Conservation (phyloP, 2,888 invertebrate species). For the Cephus spinipes region DNA sequence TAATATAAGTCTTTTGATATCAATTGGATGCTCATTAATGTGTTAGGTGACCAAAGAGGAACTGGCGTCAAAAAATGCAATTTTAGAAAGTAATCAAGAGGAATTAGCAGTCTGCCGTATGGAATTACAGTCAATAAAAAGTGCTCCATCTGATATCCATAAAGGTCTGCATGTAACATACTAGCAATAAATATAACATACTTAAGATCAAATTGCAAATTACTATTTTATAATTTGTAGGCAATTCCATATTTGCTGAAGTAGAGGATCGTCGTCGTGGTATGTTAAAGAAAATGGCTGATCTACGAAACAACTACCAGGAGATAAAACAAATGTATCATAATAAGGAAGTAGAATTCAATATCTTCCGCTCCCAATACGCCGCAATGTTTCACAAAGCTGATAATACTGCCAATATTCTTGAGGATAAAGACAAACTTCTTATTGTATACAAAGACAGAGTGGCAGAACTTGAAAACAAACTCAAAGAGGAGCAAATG, state of each 20-base stretch:
- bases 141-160: conserved; percentile 30
- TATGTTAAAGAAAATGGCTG: conserved; percentile 42
- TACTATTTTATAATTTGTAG: conserved; percentile 23
- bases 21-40: not conserved
- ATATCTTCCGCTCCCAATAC: conserved; percentile 41
- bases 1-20: not conserved
- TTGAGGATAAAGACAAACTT: conserved; percentile 41
- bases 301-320: conserved; percentile 38
- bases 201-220: not conserved
- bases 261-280: conserved; percentile 54
- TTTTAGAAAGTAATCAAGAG: conserved; percentile 42
- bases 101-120: conserved; percentile 42
- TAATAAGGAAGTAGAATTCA: conserved; percentile 45
- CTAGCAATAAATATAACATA: not conserved
- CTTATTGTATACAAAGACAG: conserved; percentile 45
- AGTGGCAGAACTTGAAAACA: conserved; percentile 47
- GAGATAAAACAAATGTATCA: conserved; percentile 42
- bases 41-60: conserved; percentile 29
- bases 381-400: conserved; percentile 38
- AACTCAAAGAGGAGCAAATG: conserved; percentile 41
- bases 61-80: conserved; percentile 34
- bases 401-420: conserved; percentile 37
- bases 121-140: conserved; percentile 42
- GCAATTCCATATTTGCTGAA: conserved; percentile 60
- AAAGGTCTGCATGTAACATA: conserved; percentile 41